Percentiles rank a stretch among this genome's conserved stretches.
Evolutionary conservation across 2,797 vertebrate species (phyloP).

Genomic region (Dallia pectoralis): DNA sequence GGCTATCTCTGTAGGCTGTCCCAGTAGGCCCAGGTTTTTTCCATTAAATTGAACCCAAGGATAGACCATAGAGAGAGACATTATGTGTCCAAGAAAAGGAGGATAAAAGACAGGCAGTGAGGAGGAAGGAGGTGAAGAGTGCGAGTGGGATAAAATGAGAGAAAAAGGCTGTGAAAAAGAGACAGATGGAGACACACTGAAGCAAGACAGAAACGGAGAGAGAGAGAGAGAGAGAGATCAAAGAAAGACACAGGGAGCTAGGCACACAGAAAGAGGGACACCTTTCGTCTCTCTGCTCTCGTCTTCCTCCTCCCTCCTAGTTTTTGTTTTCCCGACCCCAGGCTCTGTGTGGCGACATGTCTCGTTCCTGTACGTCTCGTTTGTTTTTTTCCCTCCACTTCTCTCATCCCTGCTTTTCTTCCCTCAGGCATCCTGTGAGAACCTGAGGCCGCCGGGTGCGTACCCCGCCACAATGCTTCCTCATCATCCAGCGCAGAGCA

Average conservation of each 20-base stretch:
- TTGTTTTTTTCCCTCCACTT: neutral
- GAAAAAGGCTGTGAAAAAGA: too few relatives aligned
- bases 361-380: neutral
- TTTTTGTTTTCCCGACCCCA: neutral
- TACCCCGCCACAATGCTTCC: constrained; percentile 99
- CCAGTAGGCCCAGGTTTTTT: constrained; percentile 57
- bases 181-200: too few relatives aligned
- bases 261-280: neutral
- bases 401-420: neutral
- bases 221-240: neutral
- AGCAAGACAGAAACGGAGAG: neutral
- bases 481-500: constrained; percentile 95
- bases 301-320: neutral
- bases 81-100: constrained; percentile 17
- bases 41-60: constrained; percentile 48
- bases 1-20: too few relatives aligned
- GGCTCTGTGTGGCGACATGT: neutral
- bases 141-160: too few relatives aligned
- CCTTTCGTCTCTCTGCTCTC: neutral
- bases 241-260: neutral
- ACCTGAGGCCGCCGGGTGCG: constrained; percentile 88
- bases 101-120: constrained; percentile 4
- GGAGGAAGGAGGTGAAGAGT: too few relatives aligned
- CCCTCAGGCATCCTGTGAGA: constrained; percentile 90
- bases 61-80: constrained; percentile 19